Base-by-base conservation (phyloP, 30 jellyfish, hydroid and myxozoan species). In the Rhopilema esculentum region DNA sequence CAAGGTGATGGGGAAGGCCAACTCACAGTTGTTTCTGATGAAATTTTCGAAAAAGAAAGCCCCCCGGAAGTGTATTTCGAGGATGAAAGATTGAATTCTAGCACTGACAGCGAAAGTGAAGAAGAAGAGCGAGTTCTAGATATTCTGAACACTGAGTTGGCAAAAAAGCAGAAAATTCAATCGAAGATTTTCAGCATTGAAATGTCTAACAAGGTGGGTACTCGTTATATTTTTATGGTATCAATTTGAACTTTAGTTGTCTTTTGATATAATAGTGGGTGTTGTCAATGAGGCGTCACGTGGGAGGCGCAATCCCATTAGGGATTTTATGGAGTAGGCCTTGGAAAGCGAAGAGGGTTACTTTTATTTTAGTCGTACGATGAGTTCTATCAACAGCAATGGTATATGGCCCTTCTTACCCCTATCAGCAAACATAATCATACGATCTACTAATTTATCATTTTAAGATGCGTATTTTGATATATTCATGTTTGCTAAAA, bases 71-170 rank as follows among this genome's bases (percentile, higher is more conserved):
- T 51, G 21, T 16, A 23, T 51, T 72, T 4, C n/a, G 76, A 23
- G 61, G 81, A 72, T 25, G 74, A 27, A 17, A 57, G 86, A 12
- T 12, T 40, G 57, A 40, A 40, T 40, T 70, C 80, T 0, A 28
- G 87, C 81, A 72, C 87, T 52, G n/a, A 16, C 22, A 8, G 66
- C 40, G 75, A 62, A 1, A 63, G 88, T 57, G 88, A 78, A 17
- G 32, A 27, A 63, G 88, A 66, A 8, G 78, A 16, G 20, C 52
- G 24, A 9, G 57, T 40, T 40, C 57, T 40, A 18, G 33, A 66
- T 23, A 66, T 66, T 66, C 18, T 66, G 50, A 66, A 66, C 23
- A 32, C 8, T 23, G 57, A 40, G 9, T 6, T 40, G 12, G 57
- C 57, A 6, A 40, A 40, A 40, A 6, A 40, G 57, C 12, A 2